Conservation (phyloP, 2,797 vertebrate species). For the Cyprinella venusta region DNA sequence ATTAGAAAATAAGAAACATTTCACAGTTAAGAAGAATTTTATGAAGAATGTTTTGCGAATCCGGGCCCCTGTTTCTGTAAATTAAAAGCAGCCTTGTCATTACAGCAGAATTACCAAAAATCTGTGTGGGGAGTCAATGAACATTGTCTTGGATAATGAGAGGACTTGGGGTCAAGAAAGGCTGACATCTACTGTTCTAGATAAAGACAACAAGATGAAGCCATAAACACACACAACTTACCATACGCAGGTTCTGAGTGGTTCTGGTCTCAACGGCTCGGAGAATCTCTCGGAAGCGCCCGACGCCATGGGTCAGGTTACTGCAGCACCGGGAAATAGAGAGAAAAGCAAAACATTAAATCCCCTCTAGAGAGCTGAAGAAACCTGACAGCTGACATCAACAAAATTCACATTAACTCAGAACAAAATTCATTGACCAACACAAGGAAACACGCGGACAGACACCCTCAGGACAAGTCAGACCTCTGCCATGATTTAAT, state of each 20-base stretch:
- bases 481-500: constrained; percentile 13
- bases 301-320: constrained; percentile 94
- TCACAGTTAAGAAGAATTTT: too few relatives aligned
- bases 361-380: neutral
- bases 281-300: constrained; percentile 95
- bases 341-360: constrained; percentile 18
- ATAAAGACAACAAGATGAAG: neutral
- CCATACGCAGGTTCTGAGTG: constrained; percentile 98
- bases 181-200: neutral
- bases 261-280: constrained; percentile 96
- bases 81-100: neutral
- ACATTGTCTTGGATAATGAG: neutral
- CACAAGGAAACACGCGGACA: neutral
- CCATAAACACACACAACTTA: constrained; percentile 62
- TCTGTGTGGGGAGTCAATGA: neutral
- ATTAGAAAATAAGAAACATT: too few relatives aligned
- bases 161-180: neutral
- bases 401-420: neutral
- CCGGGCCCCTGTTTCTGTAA: too few relatives aligned
- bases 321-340: constrained; percentile 70
- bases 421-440: neutral
- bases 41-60: too few relatives aligned
- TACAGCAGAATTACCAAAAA: neutral
- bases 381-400: constrained; percentile 14
- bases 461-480: constrained; percentile 13